A percentile compares a stretch with the other conserved stretches of the same genome.
phyloP scores from a whole-genome alignment of 2,888 invertebrate species.

The Drosophila prostipennis region DNA sequence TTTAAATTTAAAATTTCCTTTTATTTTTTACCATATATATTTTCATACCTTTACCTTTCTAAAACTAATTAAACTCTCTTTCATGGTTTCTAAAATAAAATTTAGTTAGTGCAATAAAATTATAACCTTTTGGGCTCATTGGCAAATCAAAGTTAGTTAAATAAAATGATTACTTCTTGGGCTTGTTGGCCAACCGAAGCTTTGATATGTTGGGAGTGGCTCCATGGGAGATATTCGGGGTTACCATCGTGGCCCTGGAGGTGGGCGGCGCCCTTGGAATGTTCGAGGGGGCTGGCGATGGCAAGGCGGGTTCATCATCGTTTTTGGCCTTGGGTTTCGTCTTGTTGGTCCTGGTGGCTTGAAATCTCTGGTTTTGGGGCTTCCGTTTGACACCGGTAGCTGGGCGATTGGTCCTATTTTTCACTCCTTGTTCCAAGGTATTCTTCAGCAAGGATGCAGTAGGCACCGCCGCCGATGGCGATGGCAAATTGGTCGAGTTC shows the following conservation, averaged over 20 bases:
- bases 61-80: background rate
- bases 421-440: background rate
- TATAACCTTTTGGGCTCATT: conserved; percentile 37
- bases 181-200: conserved; percentile 16
- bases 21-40: too few species aligned
- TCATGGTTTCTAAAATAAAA: background rate
- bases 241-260: conserved; percentile 24
- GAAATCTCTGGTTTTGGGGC: background rate
- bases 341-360: background rate
- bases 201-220: conserved; percentile 22
- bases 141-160: conserved; percentile 1
- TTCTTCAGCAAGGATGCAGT: conserved; percentile 7
- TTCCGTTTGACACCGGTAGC: background rate
- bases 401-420: background rate
- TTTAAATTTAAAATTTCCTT: too few species aligned
- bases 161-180: conserved; percentile 36
- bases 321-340: background rate
- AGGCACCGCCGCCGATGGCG: background rate
- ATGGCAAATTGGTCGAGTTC: conserved; percentile 18
- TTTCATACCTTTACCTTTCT: background rate
- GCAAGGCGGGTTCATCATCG: background rate
- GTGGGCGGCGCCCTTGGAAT: conserved; percentile 44
- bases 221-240: conserved; percentile 1
- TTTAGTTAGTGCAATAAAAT: too few species aligned
- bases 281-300: background rate